Evolutionary conservation across 1,140 invertebrate genomes (phyloP).

Genomic region (Psix sp.): DNA sequence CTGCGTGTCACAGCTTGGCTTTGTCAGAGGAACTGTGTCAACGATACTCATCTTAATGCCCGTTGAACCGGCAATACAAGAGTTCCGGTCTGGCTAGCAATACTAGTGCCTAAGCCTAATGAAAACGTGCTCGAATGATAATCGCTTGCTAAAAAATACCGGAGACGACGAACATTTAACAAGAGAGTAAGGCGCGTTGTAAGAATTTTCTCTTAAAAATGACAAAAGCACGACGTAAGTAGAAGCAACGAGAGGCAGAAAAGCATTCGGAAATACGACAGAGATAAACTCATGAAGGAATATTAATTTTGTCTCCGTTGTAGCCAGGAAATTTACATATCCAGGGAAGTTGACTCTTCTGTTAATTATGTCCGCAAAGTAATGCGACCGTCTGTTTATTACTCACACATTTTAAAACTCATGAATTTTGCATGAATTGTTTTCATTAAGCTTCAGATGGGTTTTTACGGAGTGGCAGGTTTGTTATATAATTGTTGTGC

Average conservation of each 20-base stretch:
- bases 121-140: slow-evolving; percentile 64
- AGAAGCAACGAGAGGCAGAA: slow-evolving; percentile 6
- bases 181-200: slow-evolving; percentile 13
- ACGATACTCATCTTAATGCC: slow-evolving; percentile 71
- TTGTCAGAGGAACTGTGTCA: slow-evolving; percentile 66
- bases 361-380: slow-evolving; percentile 36
- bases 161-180: slow-evolving; percentile 34
- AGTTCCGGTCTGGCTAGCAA: slow-evolving; percentile 46
- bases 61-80: slow-evolving; percentile 64
- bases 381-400: slow-evolving; percentile 37
- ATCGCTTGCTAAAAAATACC: slow-evolving; percentile 50
- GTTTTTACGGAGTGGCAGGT: neutral
- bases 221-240: slow-evolving; percentile 8
- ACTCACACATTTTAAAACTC: slow-evolving; percentile 30
- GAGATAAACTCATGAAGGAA: slow-evolving; percentile 16
- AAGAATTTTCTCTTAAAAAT: slow-evolving; percentile 25
- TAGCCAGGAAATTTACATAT: slow-evolving; percentile 13
- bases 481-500: slow-evolving; percentile 9
- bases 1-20: slow-evolving; percentile 38
- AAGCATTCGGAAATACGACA: slow-evolving; percentile 11
- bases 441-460: slow-evolving; percentile 12
- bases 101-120: slow-evolving; percentile 62
- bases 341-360: slow-evolving; percentile 34
- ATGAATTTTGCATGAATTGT: slow-evolving; percentile 37
- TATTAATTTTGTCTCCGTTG: slow-evolving; percentile 23